Base-by-base conservation (phyloP, 2,113 vertebrate genomes). In the Poeciliopsis turrubarensis region DNA sequence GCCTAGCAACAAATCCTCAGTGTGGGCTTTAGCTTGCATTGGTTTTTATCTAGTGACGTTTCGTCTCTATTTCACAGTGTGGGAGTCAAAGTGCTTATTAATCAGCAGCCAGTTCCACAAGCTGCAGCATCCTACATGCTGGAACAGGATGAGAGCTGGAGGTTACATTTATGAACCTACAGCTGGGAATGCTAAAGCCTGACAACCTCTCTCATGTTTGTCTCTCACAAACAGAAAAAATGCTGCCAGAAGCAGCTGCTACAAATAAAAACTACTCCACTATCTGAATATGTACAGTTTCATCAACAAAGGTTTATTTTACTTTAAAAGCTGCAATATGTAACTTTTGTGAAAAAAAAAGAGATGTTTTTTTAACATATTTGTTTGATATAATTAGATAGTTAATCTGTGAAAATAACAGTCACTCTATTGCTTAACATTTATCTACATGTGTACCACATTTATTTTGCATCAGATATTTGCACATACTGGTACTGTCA, bases 71-170 rank as follows among this genome's bases (percentile, higher is more conserved):
- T 78, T 84, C 29, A 54, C 30, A 31, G 68, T 57, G 89, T 89
- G 83, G 89, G 86, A 84, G 86, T 75, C 57, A 68, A 79, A 73
- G 61, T 14, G 27, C 51, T 80, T 81, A 87, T 86, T 88, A 85
- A 91, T 89, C 85, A 84, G 87, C 83, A 78, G 86, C 73, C 77
- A 80, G 84, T 77, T 80, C 41, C 65, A 34, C 74, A 77, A 72
- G 75, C 80, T 69, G 77, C 79, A 70, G 75, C 83, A 65, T 91
- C 80, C 83, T 77, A 87, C 88, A 17, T 78, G 29, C 25, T 78
- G 76, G 73, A 82, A 63, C 72, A 73, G 31, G 75, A 88, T 74
- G 73, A 79, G 65, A 88, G 72, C 78, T 65, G 62, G 63, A 87
- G 86, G 81, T 81, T 82, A 72, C 29, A 60, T 79, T 71, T 70